Evolutionary conservation across 2,797 vertebrate genomes (phyloP), one percentile per base, ranked within the genome.

Genomic region (Luscinia luscinia): DNA sequence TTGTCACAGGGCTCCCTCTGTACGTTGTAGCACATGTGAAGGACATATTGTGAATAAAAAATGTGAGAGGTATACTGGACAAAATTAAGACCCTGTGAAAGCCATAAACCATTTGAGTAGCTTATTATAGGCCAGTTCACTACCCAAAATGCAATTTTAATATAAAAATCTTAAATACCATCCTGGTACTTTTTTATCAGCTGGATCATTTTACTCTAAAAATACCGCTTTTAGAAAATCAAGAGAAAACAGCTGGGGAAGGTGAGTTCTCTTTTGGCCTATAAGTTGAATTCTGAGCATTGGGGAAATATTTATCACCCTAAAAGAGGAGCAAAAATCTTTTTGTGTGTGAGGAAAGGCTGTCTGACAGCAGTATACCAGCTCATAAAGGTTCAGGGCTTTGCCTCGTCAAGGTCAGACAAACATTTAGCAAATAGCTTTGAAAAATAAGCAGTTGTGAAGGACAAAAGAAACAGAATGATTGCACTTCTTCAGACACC

Each of bases 401-500:
- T 84, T 87, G 43, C 20, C 12, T 76, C 69, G 34, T 69, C 85
- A 94, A 92, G 83, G 77, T 72, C 78, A 93, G 54, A 32, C 40
- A 95, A 85, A 89, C 22, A n/a, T 61, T 88, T 76, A 91, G 36
- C 58, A 84, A 83, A 84, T 4, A 57, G 36, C 51, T 85, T 84
- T 89, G 75, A 85, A 82, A 81, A 83, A 87, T 11, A 80, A 69
- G 46, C 46, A 51, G 12, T 70, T 77, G 38, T 69, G 83, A 87
- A 94, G 46, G 75, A 78, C 57, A 70, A 26, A 63, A 9, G 54
- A 79, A 83, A 20, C 15, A 61, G 55, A 82, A 86, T 20, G 17
- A 72, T 58, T 43, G 40, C 12, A 48, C 40, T 70, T 68, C 18
- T 73, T 68, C 12, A 63, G 57, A 73, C 4, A 58, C 12, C 19